Evolutionary conservation across 2,888 invertebrate species (phyloP).

Genomic region (Pedicia rivosa): DNA sequence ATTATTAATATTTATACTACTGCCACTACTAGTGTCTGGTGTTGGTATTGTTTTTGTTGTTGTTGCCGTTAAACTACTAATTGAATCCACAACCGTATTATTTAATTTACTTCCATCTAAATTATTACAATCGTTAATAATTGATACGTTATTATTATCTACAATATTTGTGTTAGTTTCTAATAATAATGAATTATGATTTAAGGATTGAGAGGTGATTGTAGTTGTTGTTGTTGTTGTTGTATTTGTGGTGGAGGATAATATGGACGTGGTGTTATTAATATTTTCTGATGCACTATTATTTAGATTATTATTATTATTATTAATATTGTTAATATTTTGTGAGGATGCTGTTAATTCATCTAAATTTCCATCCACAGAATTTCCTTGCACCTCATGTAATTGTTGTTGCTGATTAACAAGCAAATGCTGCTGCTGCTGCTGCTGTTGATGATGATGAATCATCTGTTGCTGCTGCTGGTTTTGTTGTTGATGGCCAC

Average conservation of each 20-base stretch:
- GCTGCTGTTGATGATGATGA: conserved; percentile 3
- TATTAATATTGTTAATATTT: conserved; percentile 17
- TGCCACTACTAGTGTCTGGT: neutral
- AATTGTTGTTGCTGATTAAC: conserved; percentile 21
- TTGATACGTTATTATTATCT: conserved; percentile 3
- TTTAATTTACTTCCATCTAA: conserved; percentile 1
- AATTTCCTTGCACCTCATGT: conserved; percentile 10
- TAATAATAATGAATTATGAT: conserved; percentile 5
- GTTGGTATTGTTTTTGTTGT: neutral
- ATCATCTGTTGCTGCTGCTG: conserved; percentile 2
- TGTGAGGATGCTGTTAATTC: conserved; percentile 12
- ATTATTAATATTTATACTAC: neutral
- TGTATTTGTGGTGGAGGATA: conserved; percentile 8
- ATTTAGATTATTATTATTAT: conserved; percentile 8
- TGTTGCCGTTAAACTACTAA: too few relatives aligned
- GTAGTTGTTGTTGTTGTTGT: conserved; percentile 11
- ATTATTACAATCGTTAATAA: neutral
- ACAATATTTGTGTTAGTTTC: conserved; percentile 3
- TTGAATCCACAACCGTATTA: too few relatives aligned
- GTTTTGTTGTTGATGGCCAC: conserved; percentile 4
- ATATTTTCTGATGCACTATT: conserved; percentile 9
- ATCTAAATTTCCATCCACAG: conserved; percentile 10
- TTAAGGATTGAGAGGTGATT: conserved; percentile 11
- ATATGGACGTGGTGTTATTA: conserved; percentile 6
- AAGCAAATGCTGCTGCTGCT: conserved; percentile 22